Percentiles rank a stretch among this genome's conserved stretches.
phyloP scores from a whole-genome alignment of 1,140 invertebrate genomes.

The Diuraphis noxia region DNA sequence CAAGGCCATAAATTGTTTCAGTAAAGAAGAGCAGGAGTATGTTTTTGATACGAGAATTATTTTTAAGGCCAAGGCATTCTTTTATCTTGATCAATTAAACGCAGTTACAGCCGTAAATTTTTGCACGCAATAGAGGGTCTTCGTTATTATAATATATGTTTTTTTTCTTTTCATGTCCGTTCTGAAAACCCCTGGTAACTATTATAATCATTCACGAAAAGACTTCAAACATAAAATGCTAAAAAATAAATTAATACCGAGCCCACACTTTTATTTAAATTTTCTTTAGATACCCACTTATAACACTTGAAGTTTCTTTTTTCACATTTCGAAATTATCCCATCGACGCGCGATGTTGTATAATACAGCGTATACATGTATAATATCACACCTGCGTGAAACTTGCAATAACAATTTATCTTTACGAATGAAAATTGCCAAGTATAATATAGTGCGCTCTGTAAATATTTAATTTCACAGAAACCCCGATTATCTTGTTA shows the following conservation, averaged over 20 bases:
- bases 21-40: background rate
- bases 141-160: background rate
- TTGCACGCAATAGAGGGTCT: background rate
- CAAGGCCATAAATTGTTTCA: background rate
- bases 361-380: background rate
- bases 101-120: background rate
- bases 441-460: background rate
- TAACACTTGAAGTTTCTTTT: constrained; percentile 9
- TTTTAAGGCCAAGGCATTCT: background rate
- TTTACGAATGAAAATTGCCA: constrained; percentile 3
- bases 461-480: constrained; percentile 30
- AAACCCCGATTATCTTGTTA: constrained; percentile 22
- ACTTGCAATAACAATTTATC: constrained; percentile 8
- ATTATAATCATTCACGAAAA: background rate
- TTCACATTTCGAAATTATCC: background rate
- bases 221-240: background rate
- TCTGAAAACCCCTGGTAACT: background rate
- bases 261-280: background rate
- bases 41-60: constrained; percentile 14
- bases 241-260: background rate
- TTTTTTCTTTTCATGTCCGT: background rate
- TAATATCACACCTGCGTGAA: background rate
- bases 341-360: background rate
- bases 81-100: constrained; percentile 17
- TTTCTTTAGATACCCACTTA: background rate